phyloP scores from a whole-genome alignment of 2,888 invertebrate genomes.

The Chymomyza procnemis region DNA sequence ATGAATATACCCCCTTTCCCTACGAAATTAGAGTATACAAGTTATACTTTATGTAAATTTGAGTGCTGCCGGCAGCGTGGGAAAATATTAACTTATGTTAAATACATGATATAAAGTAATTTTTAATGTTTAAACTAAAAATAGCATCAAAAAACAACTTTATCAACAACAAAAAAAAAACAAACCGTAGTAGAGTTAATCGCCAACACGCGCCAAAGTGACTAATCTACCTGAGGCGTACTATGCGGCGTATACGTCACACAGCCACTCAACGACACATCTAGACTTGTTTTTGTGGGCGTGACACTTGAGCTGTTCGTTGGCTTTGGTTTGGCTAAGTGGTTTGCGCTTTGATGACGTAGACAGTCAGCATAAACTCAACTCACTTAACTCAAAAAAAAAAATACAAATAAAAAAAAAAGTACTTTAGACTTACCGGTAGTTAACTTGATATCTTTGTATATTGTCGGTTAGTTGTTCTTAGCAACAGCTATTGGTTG shows the following conservation, averaged over 20 bases:
- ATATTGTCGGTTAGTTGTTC: slow-evolving; percentile 5
- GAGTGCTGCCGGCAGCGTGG: slow-evolving; percentile 43
- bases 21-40: background rate
- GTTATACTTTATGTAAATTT: background rate
- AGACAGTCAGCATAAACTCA: slow-evolving; percentile 25
- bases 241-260: slow-evolving; percentile 52
- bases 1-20: too few species aligned
- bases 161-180: slow-evolving; percentile 8
- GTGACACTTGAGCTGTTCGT: slow-evolving; percentile 46
- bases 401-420: background rate
- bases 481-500: background rate
- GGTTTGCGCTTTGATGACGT: slow-evolving; percentile 52
- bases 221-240: slow-evolving; percentile 40
- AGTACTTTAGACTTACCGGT: slow-evolving; percentile 54
- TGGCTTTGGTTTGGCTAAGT: slow-evolving; percentile 10
- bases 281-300: slow-evolving; percentile 49
- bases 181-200: slow-evolving; percentile 43
- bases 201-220: slow-evolving; percentile 63
- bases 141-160: background rate
- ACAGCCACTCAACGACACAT: background rate
- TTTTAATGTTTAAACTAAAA: background rate
- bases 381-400: too few species aligned
- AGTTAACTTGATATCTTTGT: slow-evolving; percentile 33
- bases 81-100: slow-evolving; percentile 58
- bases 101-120: slow-evolving; percentile 38